phyloP scores from a whole-genome alignment of 2,888 invertebrate species.

The Norana najaformis region DNA sequence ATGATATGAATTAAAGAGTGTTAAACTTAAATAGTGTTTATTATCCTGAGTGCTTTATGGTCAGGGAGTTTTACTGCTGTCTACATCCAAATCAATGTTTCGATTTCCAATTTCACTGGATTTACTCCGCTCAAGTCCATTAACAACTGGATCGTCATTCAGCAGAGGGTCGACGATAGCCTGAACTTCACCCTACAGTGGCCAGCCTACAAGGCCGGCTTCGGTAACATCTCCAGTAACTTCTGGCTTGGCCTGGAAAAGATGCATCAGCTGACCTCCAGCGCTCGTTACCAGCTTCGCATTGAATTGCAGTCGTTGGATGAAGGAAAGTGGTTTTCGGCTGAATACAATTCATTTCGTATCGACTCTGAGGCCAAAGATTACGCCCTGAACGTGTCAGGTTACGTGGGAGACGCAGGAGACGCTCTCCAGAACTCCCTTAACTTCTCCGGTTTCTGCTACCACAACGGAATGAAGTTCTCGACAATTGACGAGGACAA shows the following conservation, averaged over 20 bases:
- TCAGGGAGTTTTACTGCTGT: background rate
- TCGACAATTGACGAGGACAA: constrained; percentile 26
- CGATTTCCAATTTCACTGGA: background rate
- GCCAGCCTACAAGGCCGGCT: constrained; percentile 25
- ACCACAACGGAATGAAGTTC: constrained; percentile 29
- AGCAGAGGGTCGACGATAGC: constrained; percentile 23
- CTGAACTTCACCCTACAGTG: background rate
- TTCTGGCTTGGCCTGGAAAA: constrained; percentile 31
- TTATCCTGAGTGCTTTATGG: background rate
- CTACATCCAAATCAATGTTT: background rate
- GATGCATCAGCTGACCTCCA: constrained; percentile 27
- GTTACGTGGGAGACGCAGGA: constrained; percentile 27
- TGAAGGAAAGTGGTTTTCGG: constrained; percentile 10
- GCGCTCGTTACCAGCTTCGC: constrained; percentile 17
- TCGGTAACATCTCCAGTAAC: constrained; percentile 15
- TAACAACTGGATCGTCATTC: constrained; percentile 33
- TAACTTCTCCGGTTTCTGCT: constrained; percentile 16
- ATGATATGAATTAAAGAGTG: background rate
- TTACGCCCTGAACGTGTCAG: constrained; percentile 22
- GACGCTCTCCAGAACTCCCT: background rate
- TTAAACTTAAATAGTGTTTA: background rate
- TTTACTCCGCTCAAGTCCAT: background rate
- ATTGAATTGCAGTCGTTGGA: constrained; percentile 18
- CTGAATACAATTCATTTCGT: constrained; percentile 20
- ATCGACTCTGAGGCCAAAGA: constrained; percentile 15